These are phyloP conservation scores for Onychomys leucogaster DNA, from an alignment of 2,797 vertebrate species.

Conservation along the genomic window DNA sequence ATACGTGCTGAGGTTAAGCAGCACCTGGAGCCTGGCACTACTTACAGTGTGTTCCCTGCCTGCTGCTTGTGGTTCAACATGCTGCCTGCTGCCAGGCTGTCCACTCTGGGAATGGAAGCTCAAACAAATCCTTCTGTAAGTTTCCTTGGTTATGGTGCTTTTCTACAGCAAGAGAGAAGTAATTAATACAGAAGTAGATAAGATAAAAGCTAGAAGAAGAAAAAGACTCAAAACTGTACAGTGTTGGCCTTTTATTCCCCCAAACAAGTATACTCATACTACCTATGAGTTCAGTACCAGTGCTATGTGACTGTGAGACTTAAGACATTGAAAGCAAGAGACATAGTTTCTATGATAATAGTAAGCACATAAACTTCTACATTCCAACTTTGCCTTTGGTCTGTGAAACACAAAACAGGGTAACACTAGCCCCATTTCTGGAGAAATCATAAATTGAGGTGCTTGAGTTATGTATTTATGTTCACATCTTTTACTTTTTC, in stretches of 20 bases:
- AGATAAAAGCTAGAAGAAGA: background rate
- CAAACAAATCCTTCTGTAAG: background rate
- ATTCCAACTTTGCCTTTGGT: background rate
- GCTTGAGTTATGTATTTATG: background rate
- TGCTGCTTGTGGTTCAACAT: background rate
- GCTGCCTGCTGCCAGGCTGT: background rate
- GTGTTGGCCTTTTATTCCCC: background rate
- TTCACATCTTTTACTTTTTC: background rate
- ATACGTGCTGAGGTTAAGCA: background rate
- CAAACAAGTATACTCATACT: background rate
- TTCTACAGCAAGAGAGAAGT: background rate
- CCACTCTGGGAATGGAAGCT: background rate
- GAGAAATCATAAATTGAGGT: background rate
- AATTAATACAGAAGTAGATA: background rate
- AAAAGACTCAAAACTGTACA: background rate
- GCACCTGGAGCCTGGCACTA: background rate
- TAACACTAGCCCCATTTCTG: background rate
- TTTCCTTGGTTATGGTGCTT: background rate
- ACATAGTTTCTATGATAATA: fast-evolving
- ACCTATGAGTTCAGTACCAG: background rate
- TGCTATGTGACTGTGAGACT: fast-evolving
- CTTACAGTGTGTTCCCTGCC: background rate
- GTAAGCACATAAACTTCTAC: fast-evolving
- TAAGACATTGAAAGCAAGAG: fast-evolving
- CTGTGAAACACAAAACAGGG: background rate